A percentile compares a stretch with the other conserved stretches of the same genome.
phyloP scores from a whole-genome alignment of 2,797 vertebrate species.

The Rhabdomys pumilio region DNA sequence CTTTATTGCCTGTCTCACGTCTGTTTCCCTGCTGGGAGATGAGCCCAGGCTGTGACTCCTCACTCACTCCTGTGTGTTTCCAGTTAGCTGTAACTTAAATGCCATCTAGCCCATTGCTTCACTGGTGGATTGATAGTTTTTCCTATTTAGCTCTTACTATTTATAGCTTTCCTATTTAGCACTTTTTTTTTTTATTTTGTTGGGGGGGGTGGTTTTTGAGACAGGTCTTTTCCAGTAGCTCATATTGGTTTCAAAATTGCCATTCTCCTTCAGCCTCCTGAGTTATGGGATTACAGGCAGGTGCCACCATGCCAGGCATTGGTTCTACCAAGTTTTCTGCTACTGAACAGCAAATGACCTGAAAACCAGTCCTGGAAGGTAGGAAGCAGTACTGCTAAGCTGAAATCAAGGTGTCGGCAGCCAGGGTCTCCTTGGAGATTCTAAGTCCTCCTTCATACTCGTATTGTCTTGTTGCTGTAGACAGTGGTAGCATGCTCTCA shows the following conservation, averaged over 20 bases:
- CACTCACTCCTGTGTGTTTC: constrained; percentile 75
- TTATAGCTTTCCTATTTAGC: neutral
- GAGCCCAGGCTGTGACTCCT: constrained; percentile 80
- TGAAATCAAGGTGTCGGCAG: neutral
- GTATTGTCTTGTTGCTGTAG: neutral
- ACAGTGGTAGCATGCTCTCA: neutral
- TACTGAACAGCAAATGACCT: constrained; percentile 18
- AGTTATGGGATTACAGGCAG: neutral
- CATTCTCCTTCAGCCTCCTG: neutral
- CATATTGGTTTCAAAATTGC: neutral
- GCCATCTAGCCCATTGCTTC: constrained; percentile 63
- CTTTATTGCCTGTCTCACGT: constrained; percentile 85
- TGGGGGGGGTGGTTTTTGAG: neutral
- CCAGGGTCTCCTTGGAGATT: neutral
- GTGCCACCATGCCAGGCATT: neutral
- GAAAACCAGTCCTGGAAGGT: neutral
- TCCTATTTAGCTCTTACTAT: neutral
- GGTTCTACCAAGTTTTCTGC: constrained; percentile 39
- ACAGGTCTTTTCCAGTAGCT: neutral
- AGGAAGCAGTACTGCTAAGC: neutral
- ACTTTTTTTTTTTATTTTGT: neutral
- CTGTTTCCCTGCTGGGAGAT: constrained; percentile 81
- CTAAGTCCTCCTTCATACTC: neutral
- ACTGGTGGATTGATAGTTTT: neutral
- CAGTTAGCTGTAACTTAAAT: constrained; percentile 84